Evolutionary conservation across 2,113 vertebrate species (phyloP), one percentile per base, ranked within the genome.

Genomic region (Periophthalmodon schlosseri): DNA sequence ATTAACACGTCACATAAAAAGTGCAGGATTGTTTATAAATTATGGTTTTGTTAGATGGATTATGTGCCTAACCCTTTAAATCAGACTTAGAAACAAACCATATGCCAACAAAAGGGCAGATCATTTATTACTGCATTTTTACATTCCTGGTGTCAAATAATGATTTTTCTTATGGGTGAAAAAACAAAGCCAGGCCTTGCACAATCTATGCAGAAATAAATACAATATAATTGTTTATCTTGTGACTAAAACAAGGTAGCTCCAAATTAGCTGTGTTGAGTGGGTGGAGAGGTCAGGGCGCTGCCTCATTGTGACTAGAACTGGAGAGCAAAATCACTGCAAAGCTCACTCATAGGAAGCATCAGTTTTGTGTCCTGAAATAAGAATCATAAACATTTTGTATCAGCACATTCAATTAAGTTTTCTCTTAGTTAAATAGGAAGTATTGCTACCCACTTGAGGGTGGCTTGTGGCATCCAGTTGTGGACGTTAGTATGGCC

Each of bases 291-390:
- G 60, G 70, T 76, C 20, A 15, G 33, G 34, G 9, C n/a, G 34
- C 2, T 68, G 71, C 75, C 70, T 23, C 61, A 7, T 6, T 60
- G 33, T 66, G 80, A 72, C 63, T 78, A 69, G 68, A 79, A 64
- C 50, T 76, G 74, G 47, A 80, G 54, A 21, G 73, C 54, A 23
- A 73, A 57, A 13, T 24, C 52, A 69, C 16, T 36, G 49, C 68
- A 81, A 39, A 68, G 52, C 76, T 70, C 68, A 24, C 60, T 80
- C 65, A 72, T 7, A 57, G 83, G 54, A 72, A 87, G 68, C 65
- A 78, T 76, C 57, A 61, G 54, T 66, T 73, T 52, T 50, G 66
- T 70, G 54, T 52, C 80, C 89, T 92, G 14, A 6, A 65, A 83
- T 78, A 79, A 28, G 18, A 73, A 12, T 63, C 56, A 67, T 70